Conservation (phyloP, 1,140 invertebrate species). For the Microvelia longipes region DNA sequence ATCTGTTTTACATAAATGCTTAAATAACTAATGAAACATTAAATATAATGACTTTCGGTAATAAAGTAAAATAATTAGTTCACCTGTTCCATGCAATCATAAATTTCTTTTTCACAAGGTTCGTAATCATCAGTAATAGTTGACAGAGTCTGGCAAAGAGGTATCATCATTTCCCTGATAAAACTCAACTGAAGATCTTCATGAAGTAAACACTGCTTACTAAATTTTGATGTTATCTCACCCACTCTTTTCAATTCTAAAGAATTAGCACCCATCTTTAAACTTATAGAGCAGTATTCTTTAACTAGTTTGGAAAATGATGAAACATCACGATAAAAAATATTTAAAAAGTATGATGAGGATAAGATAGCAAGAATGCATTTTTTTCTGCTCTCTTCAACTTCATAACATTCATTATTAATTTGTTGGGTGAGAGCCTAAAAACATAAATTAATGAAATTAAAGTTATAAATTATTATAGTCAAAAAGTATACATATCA, state of each 20-base stretch:
- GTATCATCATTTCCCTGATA: neutral
- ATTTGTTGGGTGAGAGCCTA: no score
- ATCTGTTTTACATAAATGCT: no score
- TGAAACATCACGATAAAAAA: neutral
- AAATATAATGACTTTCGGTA: neutral
- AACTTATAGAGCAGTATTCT: neutral
- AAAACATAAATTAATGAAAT: no score
- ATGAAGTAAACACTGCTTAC: neutral
- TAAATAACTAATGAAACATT: neutral
- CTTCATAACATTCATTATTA: neutral
- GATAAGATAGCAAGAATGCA: neutral
- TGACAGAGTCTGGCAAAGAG: neutral
- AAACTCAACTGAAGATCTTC: neutral
- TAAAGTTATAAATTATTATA: no score
- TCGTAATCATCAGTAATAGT: neutral
- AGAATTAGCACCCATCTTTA: neutral
- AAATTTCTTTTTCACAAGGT: neutral
- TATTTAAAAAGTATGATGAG: neutral
- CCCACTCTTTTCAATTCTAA: neutral
- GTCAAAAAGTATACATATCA: no score
- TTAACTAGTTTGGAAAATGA: neutral
- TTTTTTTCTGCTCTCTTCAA: neutral
- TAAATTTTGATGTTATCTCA: neutral
- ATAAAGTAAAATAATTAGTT: neutral
- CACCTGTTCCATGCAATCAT: neutral